A percentile compares a stretch with the other conserved stretches of the same genome.
Conservation (phyloP, 2,888 invertebrate genomes). For the Macaria liturata region DNA sequence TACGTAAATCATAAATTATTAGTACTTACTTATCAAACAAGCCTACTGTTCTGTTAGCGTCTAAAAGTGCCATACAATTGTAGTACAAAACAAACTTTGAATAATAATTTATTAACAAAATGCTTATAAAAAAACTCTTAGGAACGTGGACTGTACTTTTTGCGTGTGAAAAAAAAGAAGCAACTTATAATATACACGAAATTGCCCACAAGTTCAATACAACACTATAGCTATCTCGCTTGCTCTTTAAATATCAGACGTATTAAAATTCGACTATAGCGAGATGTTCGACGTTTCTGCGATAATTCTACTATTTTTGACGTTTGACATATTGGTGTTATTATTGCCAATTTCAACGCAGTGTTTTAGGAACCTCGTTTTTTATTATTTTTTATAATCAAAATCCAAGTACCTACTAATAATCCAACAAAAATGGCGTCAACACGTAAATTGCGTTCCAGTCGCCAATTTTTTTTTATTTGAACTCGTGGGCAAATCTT, state of each 20-base stretch:
- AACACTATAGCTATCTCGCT: constrained; percentile 21
- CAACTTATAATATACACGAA: constrained; percentile 10
- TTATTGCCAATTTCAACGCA: no score
- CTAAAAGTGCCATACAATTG: constrained; percentile 14
- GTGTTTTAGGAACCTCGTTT: no score
- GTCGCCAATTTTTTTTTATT: no score
- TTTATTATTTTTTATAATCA: no score
- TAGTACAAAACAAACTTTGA: constrained; percentile 6
- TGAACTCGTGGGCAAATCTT: no score
- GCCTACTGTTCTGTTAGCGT: constrained; percentile 18
- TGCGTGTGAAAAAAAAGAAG: constrained; percentile 20
- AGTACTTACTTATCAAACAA: constrained; percentile 19
- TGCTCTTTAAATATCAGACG: no score
- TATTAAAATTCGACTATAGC: no score
- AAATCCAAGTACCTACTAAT: no score
- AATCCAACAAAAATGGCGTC: no score
- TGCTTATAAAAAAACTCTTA: constrained; percentile 21
- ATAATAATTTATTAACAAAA: constrained; percentile 8
- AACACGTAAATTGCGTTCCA: no score
- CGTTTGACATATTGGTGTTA: no score
- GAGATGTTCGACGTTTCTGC: not conserved
- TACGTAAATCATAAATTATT: constrained; percentile 14
- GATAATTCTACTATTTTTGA: no score
- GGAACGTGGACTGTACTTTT: constrained; percentile 29
- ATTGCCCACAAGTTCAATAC: constrained; percentile 10